Percentiles rank a stretch among this genome's conserved stretches.
Conservation (phyloP, 2,113 vertebrate species). For the Parus major region DNA sequence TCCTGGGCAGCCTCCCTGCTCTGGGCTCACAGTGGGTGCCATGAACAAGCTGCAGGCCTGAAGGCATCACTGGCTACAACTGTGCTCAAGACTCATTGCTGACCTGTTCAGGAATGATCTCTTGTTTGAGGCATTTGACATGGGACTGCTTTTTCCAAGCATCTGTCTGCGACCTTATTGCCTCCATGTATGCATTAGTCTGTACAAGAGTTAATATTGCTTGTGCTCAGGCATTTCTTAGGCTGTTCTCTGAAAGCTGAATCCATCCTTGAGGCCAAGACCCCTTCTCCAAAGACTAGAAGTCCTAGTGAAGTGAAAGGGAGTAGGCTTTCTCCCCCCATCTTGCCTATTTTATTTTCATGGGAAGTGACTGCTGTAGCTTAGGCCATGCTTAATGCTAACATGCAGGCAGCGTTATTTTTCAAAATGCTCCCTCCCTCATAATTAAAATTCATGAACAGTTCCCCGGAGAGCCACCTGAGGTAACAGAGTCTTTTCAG, state of each 20-base stretch:
- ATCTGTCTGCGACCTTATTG: constrained; percentile 25
- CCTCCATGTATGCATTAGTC: constrained; percentile 13
- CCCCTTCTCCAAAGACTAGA: background rate
- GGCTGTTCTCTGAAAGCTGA: constrained; percentile 20
- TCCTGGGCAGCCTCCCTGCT: background rate
- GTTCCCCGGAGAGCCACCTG: constrained; percentile 70
- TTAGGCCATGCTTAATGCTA: background rate
- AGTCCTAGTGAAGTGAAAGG: background rate
- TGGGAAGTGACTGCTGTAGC: background rate
- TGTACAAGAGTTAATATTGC: constrained; percentile 42
- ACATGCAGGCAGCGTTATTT: background rate
- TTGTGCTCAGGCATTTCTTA: constrained; percentile 25
- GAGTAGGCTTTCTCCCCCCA: background rate
- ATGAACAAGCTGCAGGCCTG: background rate
- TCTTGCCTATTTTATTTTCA: background rate
- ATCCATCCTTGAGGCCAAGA: constrained; percentile 3
- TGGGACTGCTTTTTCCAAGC: background rate
- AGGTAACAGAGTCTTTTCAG: constrained; percentile 71
- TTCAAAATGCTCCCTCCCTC: constrained; percentile 46
- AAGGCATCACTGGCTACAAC: background rate
- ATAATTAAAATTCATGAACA: constrained; percentile 66
- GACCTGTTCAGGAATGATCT: background rate
- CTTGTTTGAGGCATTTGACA: background rate
- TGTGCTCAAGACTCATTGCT: background rate
- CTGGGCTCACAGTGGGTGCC: background rate